Evolutionary conservation across 64 coral and sea anemone genomes (phyloP).

Genomic region (Stichodactyla helianthus): DNA sequence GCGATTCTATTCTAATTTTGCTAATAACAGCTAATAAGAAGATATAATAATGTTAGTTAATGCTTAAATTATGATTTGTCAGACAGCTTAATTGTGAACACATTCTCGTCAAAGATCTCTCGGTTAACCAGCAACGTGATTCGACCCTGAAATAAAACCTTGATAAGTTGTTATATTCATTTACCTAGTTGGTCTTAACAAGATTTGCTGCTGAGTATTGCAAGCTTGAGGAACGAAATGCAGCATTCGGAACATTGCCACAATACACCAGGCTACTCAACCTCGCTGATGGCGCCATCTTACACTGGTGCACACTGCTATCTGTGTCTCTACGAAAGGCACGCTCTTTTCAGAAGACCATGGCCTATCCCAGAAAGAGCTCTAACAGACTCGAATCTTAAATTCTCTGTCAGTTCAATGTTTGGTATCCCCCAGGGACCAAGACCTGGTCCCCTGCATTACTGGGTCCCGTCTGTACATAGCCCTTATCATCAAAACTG

Average conservation of each 20-base stretch:
- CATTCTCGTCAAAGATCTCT: background rate
- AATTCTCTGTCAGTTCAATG: constrained; percentile 6
- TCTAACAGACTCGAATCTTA: background rate
- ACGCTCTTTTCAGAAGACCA: constrained; percentile 16
- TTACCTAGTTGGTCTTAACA: background rate
- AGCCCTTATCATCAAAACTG: background rate
- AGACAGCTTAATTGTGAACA: constrained; percentile 1
- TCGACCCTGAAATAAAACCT: constrained; percentile 2
- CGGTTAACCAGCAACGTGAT: constrained; percentile 12
- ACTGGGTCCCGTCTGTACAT: constrained; percentile 2
- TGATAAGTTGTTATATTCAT: background rate
- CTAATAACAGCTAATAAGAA: constrained; percentile 4
- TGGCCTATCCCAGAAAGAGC: constrained; percentile 4
- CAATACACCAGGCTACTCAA: background rate
- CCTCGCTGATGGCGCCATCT: background rate
- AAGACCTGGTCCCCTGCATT: background rate
- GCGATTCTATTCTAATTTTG: background rate
- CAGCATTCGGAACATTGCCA: background rate
- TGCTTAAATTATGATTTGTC: constrained; percentile 18
- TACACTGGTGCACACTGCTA: background rate
- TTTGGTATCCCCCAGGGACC: background rate
- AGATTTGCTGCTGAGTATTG: background rate
- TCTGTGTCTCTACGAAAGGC: constrained; percentile 21
- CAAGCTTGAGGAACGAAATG: background rate
- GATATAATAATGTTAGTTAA: constrained; percentile 18